Evolutionary conservation across 2,888 invertebrate genomes (phyloP).

Genomic region (Stenichneumon culpator): DNA sequence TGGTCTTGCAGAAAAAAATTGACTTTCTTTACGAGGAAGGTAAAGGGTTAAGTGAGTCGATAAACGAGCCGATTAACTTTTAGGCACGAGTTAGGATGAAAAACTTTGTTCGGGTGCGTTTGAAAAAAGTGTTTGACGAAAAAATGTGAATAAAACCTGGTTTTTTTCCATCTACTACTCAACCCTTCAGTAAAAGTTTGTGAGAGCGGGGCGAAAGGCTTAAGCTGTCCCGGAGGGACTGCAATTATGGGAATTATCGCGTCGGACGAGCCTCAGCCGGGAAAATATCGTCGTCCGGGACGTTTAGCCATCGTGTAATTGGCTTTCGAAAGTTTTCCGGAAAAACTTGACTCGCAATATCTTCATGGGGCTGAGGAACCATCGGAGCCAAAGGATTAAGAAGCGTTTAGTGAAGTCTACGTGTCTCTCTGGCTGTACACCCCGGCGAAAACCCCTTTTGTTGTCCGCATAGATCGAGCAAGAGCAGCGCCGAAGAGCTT

Average conservation of each 20-base stretch:
- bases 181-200: slow-evolving; percentile 60
- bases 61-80: slow-evolving; percentile 68
- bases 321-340: slow-evolving; percentile 58
- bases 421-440: slow-evolving; percentile 5
- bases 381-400: slow-evolving; percentile 65
- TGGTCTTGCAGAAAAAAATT: slow-evolving; percentile 66
- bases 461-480: slow-evolving; percentile 34
- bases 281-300: slow-evolving; percentile 24
- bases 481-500: slow-evolving; percentile 25
- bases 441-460: slow-evolving; percentile 35
- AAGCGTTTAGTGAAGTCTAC: slow-evolving; percentile 49
- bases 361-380: neutral
- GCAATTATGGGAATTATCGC: slow-evolving; percentile 66
- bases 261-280: slow-evolving; percentile 6
- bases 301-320: slow-evolving; percentile 55
- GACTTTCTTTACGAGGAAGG: slow-evolving; percentile 71
- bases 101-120: slow-evolving; percentile 37
- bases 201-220: slow-evolving; percentile 60
- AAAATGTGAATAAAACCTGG: neutral
- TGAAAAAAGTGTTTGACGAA: slow-evolving; percentile 42
- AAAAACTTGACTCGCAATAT: slow-evolving; percentile 64
- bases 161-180: slow-evolving; percentile 36
- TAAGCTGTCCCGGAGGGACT: slow-evolving; percentile 43
- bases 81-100: slow-evolving; percentile 31
- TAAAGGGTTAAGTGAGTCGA: slow-evolving; percentile 68